Evolutionary conservation across 2,888 invertebrate species (phyloP).

Genomic region (Stictocephala bisonia): DNA sequence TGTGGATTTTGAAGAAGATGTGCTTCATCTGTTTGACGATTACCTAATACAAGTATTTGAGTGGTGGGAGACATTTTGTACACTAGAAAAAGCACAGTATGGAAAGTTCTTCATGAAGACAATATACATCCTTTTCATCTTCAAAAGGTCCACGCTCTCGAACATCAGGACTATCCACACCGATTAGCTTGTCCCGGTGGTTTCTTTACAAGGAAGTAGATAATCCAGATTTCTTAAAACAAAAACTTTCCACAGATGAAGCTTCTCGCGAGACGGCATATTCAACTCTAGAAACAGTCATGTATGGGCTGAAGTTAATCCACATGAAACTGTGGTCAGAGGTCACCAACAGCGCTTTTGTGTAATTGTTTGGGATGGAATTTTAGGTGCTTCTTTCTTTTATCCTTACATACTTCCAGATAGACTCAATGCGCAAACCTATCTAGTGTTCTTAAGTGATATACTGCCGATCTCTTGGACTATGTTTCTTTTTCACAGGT

Average conservation of each 20-base stretch:
- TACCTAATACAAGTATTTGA: conserved; percentile 21
- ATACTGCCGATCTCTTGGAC: too few species aligned
- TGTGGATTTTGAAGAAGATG: conserved; percentile 6
- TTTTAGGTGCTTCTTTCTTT: conserved; percentile 27
- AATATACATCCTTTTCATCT: conserved; percentile 11
- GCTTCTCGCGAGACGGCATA: conserved; percentile 34
- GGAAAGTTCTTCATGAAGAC: conserved; percentile 25
- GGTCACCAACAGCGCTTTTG: conserved; percentile 14
- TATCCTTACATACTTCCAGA: conserved; percentile 24
- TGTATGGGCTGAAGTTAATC: conserved; percentile 30
- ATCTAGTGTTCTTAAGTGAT: conserved; percentile 34
- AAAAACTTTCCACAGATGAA: too few species aligned
- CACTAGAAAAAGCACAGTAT: conserved; percentile 17
- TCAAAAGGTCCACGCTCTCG: conserved; percentile 14
- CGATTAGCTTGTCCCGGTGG: conserved; percentile 30
- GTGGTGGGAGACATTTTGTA: background rate
- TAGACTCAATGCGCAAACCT: background rate
- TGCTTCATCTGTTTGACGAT: background rate
- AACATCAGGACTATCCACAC: conserved; percentile 16
- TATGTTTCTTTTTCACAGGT: too few species aligned
- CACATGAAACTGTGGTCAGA: background rate
- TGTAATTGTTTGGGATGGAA: conserved; percentile 31
- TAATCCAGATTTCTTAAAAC: conserved; percentile 33
- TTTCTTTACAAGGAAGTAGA: conserved; percentile 18
- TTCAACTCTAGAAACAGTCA: conserved; percentile 41